Conservation (phyloP, 2,113 vertebrate genomes). For the Callionymus lyra region DNA sequence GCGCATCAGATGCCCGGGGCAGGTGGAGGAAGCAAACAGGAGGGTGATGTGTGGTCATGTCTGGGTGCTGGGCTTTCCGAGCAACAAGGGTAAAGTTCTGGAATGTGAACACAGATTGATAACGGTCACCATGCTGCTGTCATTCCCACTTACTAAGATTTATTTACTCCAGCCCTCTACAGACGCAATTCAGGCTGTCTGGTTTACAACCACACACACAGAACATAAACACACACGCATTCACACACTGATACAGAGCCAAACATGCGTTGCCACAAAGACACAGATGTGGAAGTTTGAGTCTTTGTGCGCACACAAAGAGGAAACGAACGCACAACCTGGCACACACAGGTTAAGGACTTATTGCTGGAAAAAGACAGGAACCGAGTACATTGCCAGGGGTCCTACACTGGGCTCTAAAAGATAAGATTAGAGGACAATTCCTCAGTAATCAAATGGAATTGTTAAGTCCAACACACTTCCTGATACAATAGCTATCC, state of each 20-base stretch:
- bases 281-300: slow-evolving; percentile 26
- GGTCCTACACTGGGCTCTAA: slow-evolving; percentile 19
- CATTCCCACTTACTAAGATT: slow-evolving; percentile 47
- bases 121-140: slow-evolving; percentile 47
- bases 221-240: slow-evolving; percentile 60
- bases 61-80: slow-evolving; percentile 39
- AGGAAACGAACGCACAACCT: slow-evolving; percentile 4
- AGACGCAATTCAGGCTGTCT: slow-evolving; percentile 49
- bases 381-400: slow-evolving; percentile 16
- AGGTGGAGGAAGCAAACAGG: slow-evolving; percentile 56
- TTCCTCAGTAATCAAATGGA: slow-evolving; percentile 14
- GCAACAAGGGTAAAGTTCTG: slow-evolving; percentile 20
- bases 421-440: slow-evolving; percentile 19
- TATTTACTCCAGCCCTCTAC: slow-evolving; percentile 56
- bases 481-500: slow-evolving; percentile 29
- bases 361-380: slow-evolving; percentile 22
- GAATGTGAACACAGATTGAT: slow-evolving; percentile 59
- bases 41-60: slow-evolving; percentile 46
- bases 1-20: slow-evolving; percentile 34
- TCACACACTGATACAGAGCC: slow-evolving; percentile 44
- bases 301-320: slow-evolving; percentile 39
- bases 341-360: slow-evolving; percentile 7
- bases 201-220: slow-evolving; percentile 45
- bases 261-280: slow-evolving; percentile 48
- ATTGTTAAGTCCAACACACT: slow-evolving; percentile 24